These are phyloP conservation scores for Laticauda colubrina DNA, from an alignment of 2,113 vertebrate genomes.

Conservation along the genomic window DNA sequence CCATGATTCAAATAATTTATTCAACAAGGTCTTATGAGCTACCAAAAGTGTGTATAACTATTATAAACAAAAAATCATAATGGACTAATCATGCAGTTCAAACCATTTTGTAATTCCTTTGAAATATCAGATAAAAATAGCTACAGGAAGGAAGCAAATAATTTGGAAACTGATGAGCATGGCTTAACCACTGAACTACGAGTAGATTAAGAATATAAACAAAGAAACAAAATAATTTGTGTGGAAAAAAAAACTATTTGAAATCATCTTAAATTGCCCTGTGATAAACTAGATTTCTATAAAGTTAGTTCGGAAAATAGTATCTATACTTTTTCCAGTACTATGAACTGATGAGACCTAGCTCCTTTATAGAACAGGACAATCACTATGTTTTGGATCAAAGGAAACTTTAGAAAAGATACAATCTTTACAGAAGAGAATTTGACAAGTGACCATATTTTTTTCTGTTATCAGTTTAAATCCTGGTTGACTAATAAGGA, in stretches of 20 bases:
- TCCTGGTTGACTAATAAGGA: not conserved
- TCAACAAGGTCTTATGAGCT: constrained; percentile 70
- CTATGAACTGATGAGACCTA: not conserved
- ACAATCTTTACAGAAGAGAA: not conserved
- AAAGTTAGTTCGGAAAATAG: not conserved
- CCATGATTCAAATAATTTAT: constrained; percentile 70
- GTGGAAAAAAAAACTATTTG: not conserved
- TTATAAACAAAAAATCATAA: constrained; percentile 71
- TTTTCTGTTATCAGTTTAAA: not conserved
- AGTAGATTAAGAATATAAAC: constrained; percentile 65
- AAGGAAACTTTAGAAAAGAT: not conserved
- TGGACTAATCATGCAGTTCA: constrained; percentile 72
- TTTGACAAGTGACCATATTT: not conserved
- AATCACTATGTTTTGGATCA: not conserved
- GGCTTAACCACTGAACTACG: constrained; percentile 65
- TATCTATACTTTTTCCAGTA: not conserved
- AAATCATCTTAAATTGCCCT: constrained; percentile 15
- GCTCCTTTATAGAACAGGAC: not conserved
- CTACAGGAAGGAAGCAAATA: constrained; percentile 68
- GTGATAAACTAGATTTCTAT: constrained; percentile 24
- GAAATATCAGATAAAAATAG: constrained; percentile 73
- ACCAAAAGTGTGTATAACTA: constrained; percentile 71
- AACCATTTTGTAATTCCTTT: constrained; percentile 71
- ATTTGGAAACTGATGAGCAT: constrained; percentile 69
- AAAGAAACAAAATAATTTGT: constrained; percentile 45